phyloP scores from a whole-genome alignment of 1,140 invertebrate species.

The Archegozetes longisetosus region DNA sequence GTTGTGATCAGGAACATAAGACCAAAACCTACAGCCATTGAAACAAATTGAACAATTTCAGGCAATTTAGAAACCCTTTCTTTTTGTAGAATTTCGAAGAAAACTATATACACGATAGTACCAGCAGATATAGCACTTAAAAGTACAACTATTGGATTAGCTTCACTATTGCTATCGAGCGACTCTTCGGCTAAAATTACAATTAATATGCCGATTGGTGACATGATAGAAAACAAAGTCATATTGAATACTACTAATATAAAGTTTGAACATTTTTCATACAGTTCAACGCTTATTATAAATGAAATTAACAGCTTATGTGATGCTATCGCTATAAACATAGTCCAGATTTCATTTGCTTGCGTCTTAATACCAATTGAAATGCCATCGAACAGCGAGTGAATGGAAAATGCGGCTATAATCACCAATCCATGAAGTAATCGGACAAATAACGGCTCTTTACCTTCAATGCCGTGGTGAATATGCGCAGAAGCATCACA shows the following conservation, averaged over 20 bases:
- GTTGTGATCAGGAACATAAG: slow-evolving; percentile 14
- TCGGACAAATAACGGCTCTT: neutral
- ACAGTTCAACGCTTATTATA: slow-evolving; percentile 30
- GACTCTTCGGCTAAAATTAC: slow-evolving; percentile 6
- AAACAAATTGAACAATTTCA: slow-evolving; percentile 14
- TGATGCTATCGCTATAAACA: slow-evolving; percentile 65
- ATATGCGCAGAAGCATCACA: slow-evolving; percentile 9
- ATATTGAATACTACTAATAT: slow-evolving; percentile 9
- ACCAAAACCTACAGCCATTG: slow-evolving; percentile 17
- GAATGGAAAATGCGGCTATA: slow-evolving; percentile 55
- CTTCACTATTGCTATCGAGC: neutral
- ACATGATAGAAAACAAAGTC: slow-evolving; percentile 20
- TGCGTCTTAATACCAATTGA: slow-evolving; percentile 54
- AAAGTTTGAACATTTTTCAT: slow-evolving; percentile 11
- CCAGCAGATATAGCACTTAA: slow-evolving; percentile 51
- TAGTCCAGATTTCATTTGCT: slow-evolving; percentile 49
- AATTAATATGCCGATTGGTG: slow-evolving; percentile 21
- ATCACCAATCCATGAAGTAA: slow-evolving; percentile 18
- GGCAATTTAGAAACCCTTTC: neutral
- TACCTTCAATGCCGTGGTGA: neutral
- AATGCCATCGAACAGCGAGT: slow-evolving; percentile 77
- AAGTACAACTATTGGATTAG: slow-evolving; percentile 18
- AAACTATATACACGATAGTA: slow-evolving; percentile 77
- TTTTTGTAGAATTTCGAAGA: slow-evolving; percentile 64
- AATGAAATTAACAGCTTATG: slow-evolving; percentile 74